These are phyloP conservation scores for Trogon melanurus DNA, from an alignment of 2,113 vertebrate species.

Conservation along the genomic window DNA sequence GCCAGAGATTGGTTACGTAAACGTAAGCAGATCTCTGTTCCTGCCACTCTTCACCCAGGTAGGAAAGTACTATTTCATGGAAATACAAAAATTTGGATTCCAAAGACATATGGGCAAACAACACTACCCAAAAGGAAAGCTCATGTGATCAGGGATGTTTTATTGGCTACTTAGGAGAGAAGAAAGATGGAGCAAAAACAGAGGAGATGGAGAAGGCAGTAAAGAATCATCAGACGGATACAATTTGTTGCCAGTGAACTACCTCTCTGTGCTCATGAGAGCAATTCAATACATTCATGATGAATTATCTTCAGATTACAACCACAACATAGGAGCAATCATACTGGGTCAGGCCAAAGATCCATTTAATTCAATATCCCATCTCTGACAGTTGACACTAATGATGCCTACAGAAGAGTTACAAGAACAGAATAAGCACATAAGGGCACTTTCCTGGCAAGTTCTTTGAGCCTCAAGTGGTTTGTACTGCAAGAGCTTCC, in stretches of 20 bases:
- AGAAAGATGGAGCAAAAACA: neutral
- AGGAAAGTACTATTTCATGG: neutral
- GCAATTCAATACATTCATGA: neutral
- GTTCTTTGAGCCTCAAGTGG: neutral
- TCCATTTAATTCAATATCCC: neutral
- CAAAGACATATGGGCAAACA: fast-evolving
- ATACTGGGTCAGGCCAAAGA: neutral
- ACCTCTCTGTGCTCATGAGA: neutral
- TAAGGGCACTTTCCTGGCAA: fast-evolving
- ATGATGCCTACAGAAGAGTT: neutral
- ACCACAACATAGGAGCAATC: neutral
- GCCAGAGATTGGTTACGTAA: neutral
- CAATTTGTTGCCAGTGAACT: neutral
- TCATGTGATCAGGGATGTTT: neutral
- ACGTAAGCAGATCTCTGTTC: neutral
- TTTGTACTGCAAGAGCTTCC: neutral
- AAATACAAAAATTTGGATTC: neutral
- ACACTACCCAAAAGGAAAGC: neutral
- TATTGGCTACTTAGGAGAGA: neutral
- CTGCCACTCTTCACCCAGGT: neutral
- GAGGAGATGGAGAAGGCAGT: neutral
- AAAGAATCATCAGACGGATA: neutral
- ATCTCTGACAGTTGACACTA: fast-evolving
- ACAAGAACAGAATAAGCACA: neutral
- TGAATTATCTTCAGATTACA: neutral